These are phyloP conservation scores for Pimpla rufipes DNA, from an alignment of 2,888 invertebrate species.

Conservation along the genomic window DNA sequence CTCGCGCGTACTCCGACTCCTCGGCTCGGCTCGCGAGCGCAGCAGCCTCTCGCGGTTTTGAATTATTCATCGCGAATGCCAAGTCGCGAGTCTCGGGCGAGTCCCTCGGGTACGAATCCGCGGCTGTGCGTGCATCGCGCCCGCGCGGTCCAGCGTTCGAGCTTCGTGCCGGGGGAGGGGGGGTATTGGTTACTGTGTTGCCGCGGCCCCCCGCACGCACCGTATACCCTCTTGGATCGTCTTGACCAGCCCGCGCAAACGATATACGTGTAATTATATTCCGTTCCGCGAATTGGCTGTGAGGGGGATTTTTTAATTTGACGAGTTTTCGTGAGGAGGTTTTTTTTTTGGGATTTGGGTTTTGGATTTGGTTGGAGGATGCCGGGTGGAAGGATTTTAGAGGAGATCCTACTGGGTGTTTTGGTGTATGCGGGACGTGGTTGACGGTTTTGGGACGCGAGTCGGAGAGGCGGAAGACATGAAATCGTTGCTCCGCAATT, in stretches of 20 bases:
- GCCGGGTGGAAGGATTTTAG: too few species aligned
- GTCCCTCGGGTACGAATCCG: slow-evolving; percentile 10
- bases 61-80: slow-evolving; percentile 80
- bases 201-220: slow-evolving; percentile 68
- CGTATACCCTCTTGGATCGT: slow-evolving; percentile 69
- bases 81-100: slow-evolving; percentile 53
- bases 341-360: too few species aligned
- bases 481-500: too few species aligned
- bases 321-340: too few species aligned
- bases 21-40: slow-evolving; percentile 2
- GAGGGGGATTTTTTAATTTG: too few species aligned
- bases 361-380: too few species aligned
- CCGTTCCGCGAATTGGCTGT: slow-evolving; percentile 47
- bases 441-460: too few species aligned
- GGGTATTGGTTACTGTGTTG: slow-evolving; percentile 74
- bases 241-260: slow-evolving; percentile 71
- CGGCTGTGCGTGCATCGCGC: slow-evolving; percentile 25
- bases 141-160: slow-evolving; percentile 43
- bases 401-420: too few species aligned
- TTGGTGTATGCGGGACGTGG: too few species aligned
- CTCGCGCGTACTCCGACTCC: slow-evolving; percentile 54
- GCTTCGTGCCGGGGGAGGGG: slow-evolving; percentile 21
- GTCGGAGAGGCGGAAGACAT: too few species aligned
- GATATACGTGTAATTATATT: slow-evolving; percentile 76
- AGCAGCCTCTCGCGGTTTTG: slow-evolving; percentile 74